These are phyloP conservation scores for Poecilia gillii DNA, from an alignment of 2,797 vertebrate species.

Conservation along the genomic window DNA sequence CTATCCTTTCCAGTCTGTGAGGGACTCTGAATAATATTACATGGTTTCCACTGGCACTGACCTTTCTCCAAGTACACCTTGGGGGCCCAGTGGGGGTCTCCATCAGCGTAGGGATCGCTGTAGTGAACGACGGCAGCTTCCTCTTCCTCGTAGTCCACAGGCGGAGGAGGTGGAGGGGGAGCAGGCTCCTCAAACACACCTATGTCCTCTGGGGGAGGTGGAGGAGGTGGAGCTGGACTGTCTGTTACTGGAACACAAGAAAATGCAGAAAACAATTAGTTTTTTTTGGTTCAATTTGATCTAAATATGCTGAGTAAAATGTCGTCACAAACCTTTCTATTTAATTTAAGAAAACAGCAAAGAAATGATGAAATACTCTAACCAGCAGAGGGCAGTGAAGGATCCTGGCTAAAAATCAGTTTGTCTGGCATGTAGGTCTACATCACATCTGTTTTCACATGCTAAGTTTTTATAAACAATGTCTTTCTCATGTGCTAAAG, in stretches of 20 bases:
- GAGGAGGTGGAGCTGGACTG: conserved; percentile 96
- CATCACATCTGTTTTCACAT: conserved; percentile 3
- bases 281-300: not conserved
- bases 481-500: not conserved
- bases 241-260: conserved; percentile 88
- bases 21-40: not conserved
- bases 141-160: conserved; percentile 97
- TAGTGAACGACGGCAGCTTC: conserved; percentile 95
- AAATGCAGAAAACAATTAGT: not conserved
- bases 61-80: conserved; percentile 98
- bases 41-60: conserved; percentile 53
- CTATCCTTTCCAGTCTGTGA: not conserved
- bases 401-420: not conserved
- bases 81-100: conserved; percentile 97
- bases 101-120: conserved; percentile 95
- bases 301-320: not conserved
- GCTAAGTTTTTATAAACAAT: not conserved
- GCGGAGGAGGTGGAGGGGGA: conserved; percentile 94
- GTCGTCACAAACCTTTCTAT: not conserved
- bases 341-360: not conserved
- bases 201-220: conserved; percentile 93
- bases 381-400: conserved; percentile 57
- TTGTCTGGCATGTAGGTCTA: not conserved
- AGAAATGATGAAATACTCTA: not conserved
- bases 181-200: conserved; percentile 94